Base-by-base conservation (phyloP, 2,888 invertebrate species). In the Drosophila melanosoma region DNA sequence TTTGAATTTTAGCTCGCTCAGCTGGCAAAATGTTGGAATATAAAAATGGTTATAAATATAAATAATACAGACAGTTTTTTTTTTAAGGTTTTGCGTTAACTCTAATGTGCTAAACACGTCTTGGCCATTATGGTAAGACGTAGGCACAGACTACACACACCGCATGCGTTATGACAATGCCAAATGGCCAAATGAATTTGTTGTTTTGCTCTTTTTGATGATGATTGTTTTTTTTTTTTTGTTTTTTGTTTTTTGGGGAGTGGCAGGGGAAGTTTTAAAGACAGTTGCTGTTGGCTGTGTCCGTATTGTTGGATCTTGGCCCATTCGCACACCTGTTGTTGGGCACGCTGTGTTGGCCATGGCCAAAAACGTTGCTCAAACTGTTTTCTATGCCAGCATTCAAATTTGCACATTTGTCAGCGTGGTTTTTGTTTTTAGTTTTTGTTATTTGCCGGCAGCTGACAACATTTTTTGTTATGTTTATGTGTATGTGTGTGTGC, bases 111-210 rank as follows among this genome's bases (percentile, higher is more conserved):
- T 74, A 82, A 82, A 87, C 89, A 85, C 85, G 85, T 89, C 85
- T 89, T 84, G 85, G 89, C 87, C 87, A 85, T 85, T 85, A 87
- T 74, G 49, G 17, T 58, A 11, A 29, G 8, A 60, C 17, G 52
- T 15, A 51, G 12, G 51, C 8, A 60, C 1, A 54, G 35, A 42
- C 12, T 23, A 23, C 12, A 81, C 76, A 79, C 86, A 87, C 83
- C 84, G 84, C 87, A 89, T 85, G 77, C 89, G 84, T 89, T 89
- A 83, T 89, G 87, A 82, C 85, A 83, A 82, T 79, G 70, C 77
- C 77, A 75, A 75, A 79, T 76, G 69, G 77, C 77, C 77, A 69
- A 79, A 77, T 77, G 69, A 63, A 74, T 80, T 58, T 45, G 62
- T 69, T 57, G 15, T 53, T 57, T 70, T 45, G 61, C 52, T 79